These are phyloP conservation scores for Chironomus tentans DNA, from an alignment of 2,888 invertebrate genomes.

Conservation along the genomic window DNA sequence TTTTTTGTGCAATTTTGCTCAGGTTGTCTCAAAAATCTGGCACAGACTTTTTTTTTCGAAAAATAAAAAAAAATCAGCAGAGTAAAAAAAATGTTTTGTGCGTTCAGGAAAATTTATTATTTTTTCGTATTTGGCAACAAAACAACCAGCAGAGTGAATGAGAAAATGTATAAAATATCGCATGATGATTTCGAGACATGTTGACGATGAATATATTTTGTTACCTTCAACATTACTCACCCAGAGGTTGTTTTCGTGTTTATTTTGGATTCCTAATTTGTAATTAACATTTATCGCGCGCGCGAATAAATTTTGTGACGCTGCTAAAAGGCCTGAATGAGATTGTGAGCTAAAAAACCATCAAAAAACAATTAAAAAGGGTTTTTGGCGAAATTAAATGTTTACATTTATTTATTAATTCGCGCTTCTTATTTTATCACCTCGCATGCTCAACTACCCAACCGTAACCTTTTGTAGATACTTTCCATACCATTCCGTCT, in stretches of 20 bases:
- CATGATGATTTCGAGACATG: not conserved
- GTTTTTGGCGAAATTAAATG: not conserved
- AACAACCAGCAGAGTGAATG: not conserved
- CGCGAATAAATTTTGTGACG: not conserved
- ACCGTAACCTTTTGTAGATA: not conserved
- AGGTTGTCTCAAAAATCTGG: too few species aligned
- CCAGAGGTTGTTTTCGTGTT: not conserved
- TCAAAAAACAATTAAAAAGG: not conserved
- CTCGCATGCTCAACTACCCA: not conserved
- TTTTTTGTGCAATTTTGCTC: too few species aligned
- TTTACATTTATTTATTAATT: not conserved
- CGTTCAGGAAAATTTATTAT: not conserved
- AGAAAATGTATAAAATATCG: not conserved
- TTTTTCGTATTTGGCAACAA: not conserved
- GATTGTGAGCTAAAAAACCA: not conserved
- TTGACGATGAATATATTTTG: not conserved
- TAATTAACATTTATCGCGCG: constrained; percentile 14
- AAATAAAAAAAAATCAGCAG: not conserved
- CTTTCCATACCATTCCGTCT: too few species aligned
- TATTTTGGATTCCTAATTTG: not conserved
- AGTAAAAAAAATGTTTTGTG: not conserved
- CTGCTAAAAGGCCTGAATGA: not conserved
- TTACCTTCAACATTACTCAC: not conserved
- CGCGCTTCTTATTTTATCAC: not conserved
- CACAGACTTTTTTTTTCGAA: not conserved